Evolutionary conservation across 2,797 vertebrate species (phyloP).

Genomic region (Perodicticus potto): DNA sequence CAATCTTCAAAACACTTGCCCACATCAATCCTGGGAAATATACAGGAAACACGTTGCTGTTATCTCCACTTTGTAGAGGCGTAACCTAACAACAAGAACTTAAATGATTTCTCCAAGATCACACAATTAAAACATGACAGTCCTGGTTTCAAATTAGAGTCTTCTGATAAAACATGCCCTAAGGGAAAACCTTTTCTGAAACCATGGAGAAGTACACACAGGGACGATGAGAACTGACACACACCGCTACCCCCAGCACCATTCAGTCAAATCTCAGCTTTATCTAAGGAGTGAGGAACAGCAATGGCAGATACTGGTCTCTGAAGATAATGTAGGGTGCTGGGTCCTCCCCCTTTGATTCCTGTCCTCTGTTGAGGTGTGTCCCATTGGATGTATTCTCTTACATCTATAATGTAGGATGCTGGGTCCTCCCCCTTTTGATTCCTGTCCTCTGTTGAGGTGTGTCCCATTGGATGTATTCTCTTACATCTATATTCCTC

Average conservation of each 20-base stretch:
- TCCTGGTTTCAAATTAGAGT: background rate
- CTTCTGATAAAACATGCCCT: background rate
- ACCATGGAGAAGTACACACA: background rate
- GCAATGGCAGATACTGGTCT: background rate
- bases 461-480: background rate
- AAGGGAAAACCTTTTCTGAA: background rate
- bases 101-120: background rate
- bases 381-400: background rate
- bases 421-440: background rate
- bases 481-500: background rate
- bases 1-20: background rate
- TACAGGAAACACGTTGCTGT: background rate
- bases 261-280: background rate
- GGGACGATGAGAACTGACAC: background rate
- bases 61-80: background rate
- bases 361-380: background rate
- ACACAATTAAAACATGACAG: background rate
- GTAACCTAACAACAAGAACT: background rate
- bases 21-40: background rate
- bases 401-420: background rate
- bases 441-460: background rate
- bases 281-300: background rate
- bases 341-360: background rate
- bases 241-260: background rate
- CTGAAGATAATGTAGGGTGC: background rate